phyloP scores from a whole-genome alignment of 1,140 invertebrate species.

The Venturia canescens region DNA sequence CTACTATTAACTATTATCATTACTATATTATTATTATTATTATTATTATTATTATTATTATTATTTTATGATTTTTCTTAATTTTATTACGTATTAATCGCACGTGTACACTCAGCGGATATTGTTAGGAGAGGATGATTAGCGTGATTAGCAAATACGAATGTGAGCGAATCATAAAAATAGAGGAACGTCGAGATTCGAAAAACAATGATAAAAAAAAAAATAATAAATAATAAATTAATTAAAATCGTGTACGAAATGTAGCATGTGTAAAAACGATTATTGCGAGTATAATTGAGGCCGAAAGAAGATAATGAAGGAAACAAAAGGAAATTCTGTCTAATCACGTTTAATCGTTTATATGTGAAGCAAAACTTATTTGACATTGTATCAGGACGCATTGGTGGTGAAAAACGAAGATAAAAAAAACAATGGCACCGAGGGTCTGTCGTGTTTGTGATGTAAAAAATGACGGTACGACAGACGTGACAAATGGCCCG shows the following conservation, averaged over 20 bases:
- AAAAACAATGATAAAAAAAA: constrained; percentile 32
- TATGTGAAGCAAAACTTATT: constrained; percentile 61
- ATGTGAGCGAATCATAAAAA: constrained; percentile 42
- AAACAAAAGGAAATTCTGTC: constrained; percentile 49
- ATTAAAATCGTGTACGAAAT: background rate
- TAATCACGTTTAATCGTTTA: constrained; percentile 56
- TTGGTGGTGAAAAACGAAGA: constrained; percentile 52
- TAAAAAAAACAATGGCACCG: constrained; percentile 47
- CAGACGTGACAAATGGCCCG: background rate
- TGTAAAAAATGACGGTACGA: background rate
- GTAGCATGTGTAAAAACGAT: constrained; percentile 12
- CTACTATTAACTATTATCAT: constrained; percentile 45
- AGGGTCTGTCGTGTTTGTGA: constrained; percentile 60
- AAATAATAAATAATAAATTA: constrained; percentile 2
- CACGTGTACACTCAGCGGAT: constrained; percentile 65
- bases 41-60: constrained; percentile 34
- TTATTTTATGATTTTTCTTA: constrained; percentile 44
- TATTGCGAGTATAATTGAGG: constrained; percentile 7
- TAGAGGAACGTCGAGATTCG: constrained; percentile 39
- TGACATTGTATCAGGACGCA: constrained; percentile 65
- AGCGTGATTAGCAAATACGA: constrained; percentile 48
- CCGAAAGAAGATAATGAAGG: constrained; percentile 5
- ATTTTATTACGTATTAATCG: constrained; percentile 56
- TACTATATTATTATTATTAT: constrained; percentile 23
- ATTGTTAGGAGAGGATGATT: constrained; percentile 49